phyloP scores from a whole-genome alignment of 2,113 vertebrate species.

The Sialia sialis region DNA sequence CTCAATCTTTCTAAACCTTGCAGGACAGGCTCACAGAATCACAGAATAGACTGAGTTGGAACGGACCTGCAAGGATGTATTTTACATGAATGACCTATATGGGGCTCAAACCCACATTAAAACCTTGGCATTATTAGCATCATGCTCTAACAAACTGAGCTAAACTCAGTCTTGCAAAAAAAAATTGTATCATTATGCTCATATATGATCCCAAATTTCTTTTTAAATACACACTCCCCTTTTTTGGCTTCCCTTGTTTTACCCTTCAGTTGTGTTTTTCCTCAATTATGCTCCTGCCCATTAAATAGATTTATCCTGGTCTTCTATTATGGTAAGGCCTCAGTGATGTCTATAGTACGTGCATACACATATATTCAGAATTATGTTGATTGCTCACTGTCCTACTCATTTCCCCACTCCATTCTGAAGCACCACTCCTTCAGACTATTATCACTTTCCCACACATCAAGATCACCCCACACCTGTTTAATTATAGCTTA shows the following conservation, averaged over 20 bases:
- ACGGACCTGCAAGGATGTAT: not conserved
- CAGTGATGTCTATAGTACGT: not conserved
- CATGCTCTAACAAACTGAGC: not conserved
- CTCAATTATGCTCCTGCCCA: not conserved
- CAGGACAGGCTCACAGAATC: not conserved
- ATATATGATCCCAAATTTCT: not conserved
- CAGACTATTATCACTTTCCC: not conserved
- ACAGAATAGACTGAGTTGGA: not conserved
- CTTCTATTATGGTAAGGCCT: not conserved
- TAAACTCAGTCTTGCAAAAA: not conserved
- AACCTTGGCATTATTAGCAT: not conserved
- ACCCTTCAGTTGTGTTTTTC: not conserved
- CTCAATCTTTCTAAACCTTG: not conserved
- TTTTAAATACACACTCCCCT: not conserved
- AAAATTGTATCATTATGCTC: not conserved
- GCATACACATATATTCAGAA: not conserved
- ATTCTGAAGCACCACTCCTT: not conserved
- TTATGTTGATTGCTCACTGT: accelerated
- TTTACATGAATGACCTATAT: not conserved
- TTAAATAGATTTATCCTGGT: not conserved
- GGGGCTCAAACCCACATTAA: not conserved
- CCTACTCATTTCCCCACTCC: not conserved
- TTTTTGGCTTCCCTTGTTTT: not conserved
- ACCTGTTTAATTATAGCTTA: not conserved
- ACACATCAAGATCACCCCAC: not conserved